phyloP scores from a whole-genome alignment of 1,140 invertebrate species.

The Aphelinus certus region DNA sequence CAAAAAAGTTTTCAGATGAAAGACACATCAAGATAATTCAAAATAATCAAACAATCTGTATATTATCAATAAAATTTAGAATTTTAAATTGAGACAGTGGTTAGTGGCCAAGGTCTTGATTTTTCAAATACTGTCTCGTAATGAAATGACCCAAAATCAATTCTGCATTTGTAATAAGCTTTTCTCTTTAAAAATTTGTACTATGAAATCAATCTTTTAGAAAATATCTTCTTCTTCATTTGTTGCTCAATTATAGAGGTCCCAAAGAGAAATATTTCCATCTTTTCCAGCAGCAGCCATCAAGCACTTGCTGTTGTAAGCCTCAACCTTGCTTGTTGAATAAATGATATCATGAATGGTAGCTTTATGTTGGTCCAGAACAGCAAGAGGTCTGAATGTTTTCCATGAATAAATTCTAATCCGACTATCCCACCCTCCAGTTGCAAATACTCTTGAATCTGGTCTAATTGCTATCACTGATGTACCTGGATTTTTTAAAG shows the following conservation, averaged over 20 bases:
- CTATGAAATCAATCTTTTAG: conserved; percentile 31
- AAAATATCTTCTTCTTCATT: conserved; percentile 38
- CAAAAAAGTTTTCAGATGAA: no score
- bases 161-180: conserved; percentile 19
- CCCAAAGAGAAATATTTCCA: conserved; percentile 78
- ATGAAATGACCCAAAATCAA: background rate
- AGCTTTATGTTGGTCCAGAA: conserved; percentile 75
- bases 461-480: conserved; percentile 74
- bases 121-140: background rate
- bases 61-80: no score
- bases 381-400: conserved; percentile 76
- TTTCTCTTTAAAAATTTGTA: conserved; percentile 35
- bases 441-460: conserved; percentile 80
- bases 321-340: conserved; percentile 69
- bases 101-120: background rate
- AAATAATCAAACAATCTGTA: no score
- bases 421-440: conserved; percentile 80
- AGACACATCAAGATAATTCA: no score
- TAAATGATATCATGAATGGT: conserved; percentile 76
- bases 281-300: conserved; percentile 78
- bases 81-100: no score
- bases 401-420: conserved; percentile 83
- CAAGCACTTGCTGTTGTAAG: conserved; percentile 73
- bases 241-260: conserved; percentile 71
- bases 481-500: conserved; percentile 77